Evolutionary conservation across 2,888 invertebrate species (phyloP), one percentile per base, ranked within the genome.

Genomic region (Tholera decimalis): DNA sequence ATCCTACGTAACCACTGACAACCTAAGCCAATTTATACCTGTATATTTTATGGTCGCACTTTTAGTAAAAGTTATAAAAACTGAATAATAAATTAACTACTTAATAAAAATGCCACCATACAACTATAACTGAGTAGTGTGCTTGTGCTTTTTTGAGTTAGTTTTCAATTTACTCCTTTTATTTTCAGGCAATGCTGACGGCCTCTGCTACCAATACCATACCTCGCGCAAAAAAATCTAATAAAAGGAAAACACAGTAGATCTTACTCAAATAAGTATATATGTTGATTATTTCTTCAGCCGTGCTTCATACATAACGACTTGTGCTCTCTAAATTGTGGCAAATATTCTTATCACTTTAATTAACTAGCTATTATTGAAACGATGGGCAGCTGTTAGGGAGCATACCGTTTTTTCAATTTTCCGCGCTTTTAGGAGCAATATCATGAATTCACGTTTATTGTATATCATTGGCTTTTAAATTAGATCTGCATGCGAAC

Each of bases 191-290:
- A 90, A 93, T 96, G 92, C 94, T 96, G 93, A 93, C 96, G 88
- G 96, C 96, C 88, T 96, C 96, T 91, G 97, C 97, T 88, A 97
- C 97, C 83, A 96, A 97, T 88, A 97, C 97, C 82, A 96, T 97
- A 82, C 97, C 97, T 81, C 96, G 97, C 90, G 96, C 96, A 95
- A 97, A 97, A 96, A 97, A 97, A 92, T 91, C 97, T 73, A 96
- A 95, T 89, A 97, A 97, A 96, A 97, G 97, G 96, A 97, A 97
- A 96, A 96, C 95, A 60, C 94, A 94, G 87, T 95, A 92, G 84
- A 80, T 78, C 68, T 63, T 77, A 80, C 61, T 59, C 73, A 77
- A 83, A 81, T 80, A 83, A 81, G 63, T 69, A 78, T 76, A 72
- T n/a, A 73, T n/a, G n/a, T 65, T 55, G 64, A 59, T 65, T 69